phyloP scores from a whole-genome alignment of 2,797 vertebrate genomes.

The Catharus ustulatus region DNA sequence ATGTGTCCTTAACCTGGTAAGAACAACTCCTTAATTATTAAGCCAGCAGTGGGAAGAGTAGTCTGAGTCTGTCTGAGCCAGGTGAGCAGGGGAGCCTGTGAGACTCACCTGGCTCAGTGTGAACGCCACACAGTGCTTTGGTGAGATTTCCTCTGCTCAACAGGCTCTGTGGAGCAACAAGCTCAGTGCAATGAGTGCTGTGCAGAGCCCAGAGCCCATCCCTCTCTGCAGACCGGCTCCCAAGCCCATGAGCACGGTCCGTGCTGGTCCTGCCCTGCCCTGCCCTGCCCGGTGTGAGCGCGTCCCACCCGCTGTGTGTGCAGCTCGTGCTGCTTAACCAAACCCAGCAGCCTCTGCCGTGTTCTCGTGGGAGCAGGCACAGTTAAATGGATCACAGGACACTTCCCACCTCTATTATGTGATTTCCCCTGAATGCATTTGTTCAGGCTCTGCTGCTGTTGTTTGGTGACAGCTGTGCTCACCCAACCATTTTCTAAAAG shows the following conservation, averaged over 20 bases:
- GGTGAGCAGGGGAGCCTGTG: background rate
- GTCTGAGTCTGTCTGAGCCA: slow-evolving; percentile 40
- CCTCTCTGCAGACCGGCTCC: background rate
- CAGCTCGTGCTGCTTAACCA: background rate
- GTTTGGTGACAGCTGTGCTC: slow-evolving; percentile 67
- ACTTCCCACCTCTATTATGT: slow-evolving; percentile 55
- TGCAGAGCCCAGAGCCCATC: background rate
- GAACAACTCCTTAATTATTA: slow-evolving; percentile 55
- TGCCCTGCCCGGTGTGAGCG: background rate
- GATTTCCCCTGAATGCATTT: slow-evolving; percentile 39
- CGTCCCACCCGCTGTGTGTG: background rate
- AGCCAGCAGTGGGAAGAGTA: background rate
- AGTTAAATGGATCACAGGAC: slow-evolving; percentile 63
- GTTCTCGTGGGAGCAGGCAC: slow-evolving; percentile 29
- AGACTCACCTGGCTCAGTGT: slow-evolving; percentile 13
- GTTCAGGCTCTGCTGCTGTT: slow-evolving; percentile 29
- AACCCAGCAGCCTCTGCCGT: background rate
- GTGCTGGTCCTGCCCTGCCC: background rate
- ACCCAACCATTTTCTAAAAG: slow-evolving; percentile 46
- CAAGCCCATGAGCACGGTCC: background rate
- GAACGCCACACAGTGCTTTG: background rate
- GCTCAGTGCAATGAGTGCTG: background rate
- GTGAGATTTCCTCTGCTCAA: background rate
- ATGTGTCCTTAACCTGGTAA: slow-evolving; percentile 47
- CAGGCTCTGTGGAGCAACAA: background rate